Base-by-base conservation (phyloP, 2,113 vertebrate species). In the Prietella phreatophila region DNA sequence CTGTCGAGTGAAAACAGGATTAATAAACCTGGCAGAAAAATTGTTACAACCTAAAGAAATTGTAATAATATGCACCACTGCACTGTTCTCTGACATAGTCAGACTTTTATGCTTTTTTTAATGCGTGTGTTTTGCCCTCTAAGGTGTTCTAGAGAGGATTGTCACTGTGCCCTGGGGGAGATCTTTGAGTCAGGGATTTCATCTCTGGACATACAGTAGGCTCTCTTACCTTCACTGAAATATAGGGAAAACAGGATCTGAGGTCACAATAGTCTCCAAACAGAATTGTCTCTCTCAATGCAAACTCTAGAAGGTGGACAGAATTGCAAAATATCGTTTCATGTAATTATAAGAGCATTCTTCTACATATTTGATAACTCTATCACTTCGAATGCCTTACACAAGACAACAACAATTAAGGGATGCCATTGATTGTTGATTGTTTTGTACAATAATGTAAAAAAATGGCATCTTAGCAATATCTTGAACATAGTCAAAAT, bases 21-120 rank as follows among this genome's bases (percentile, higher is more conserved):
- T 73, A 58, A 58, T 75, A 58, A 73, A 75, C 19, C 8, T 8
- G 15, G 58, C 47, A 73, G 81, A 67, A 67, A 85, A 85, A 56
- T 82, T 13, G 33, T 2, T 69, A 30, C 79, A 87, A 56, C 80
- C 20, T 17, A 33, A 81, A 30, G 39, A 63, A 67, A 39, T 39
- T n/a, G 53, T 25, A 79, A 56, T 63, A 65, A 79, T 55, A 80
- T 11, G 17, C 76, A 33, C 13, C 6, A 3, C 9, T 86, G 30
- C 60, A 9, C 85, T 60, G 30, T 39, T 55, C n/a, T 9, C 42
- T 80, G 10, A 50, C 27, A 82, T 0, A 30, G 36, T 47, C 11
- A 79, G 85, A 79, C 39, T 47, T 85, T 71, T 36, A 19, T 69
- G 4, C 4, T 69, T 69, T 75, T 71, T 73, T 36, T 36, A 20